These are phyloP conservation scores for Acholoe squamosa DNA, from an alignment of 2,888 invertebrate genomes.

Conservation along the genomic window DNA sequence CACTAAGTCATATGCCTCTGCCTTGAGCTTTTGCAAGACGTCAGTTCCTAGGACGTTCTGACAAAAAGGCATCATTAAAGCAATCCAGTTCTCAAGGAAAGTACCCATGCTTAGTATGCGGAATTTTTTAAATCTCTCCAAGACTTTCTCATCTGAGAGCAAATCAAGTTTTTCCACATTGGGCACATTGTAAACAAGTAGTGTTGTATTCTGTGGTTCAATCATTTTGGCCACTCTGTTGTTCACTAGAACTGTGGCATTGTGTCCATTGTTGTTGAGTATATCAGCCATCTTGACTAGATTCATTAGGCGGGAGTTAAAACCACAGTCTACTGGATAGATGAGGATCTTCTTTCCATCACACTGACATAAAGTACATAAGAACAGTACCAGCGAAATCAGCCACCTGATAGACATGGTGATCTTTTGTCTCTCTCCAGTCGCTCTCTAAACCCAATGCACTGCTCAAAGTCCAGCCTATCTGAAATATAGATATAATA, in stretches of 20 bases:
- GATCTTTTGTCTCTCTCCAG: too few species aligned
- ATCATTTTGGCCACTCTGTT: background rate
- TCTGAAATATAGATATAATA: too few species aligned
- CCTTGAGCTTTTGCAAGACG: background rate
- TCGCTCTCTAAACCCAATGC: too few species aligned
- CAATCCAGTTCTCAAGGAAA: background rate
- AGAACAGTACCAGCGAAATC: background rate
- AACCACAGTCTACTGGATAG: conserved; percentile 12
- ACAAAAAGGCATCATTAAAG: conserved; percentile 18
- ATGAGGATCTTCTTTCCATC: conserved; percentile 27
- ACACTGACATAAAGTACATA: background rate
- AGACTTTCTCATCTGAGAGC: background rate
- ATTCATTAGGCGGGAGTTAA: conserved; percentile 42
- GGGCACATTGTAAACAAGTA: background rate
- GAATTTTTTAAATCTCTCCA: conserved; percentile 13
- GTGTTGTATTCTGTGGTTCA: background rate
- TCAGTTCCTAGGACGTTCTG: background rate
- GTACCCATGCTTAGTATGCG: background rate
- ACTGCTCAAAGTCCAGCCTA: too few species aligned
- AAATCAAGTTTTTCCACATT: background rate
- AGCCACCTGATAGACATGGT: background rate
- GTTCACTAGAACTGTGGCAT: conserved; percentile 39
- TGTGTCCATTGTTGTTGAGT: conserved; percentile 39
- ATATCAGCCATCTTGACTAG: conserved; percentile 40
- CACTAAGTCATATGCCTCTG: conserved; percentile 43